phyloP scores from a whole-genome alignment of 2,888 invertebrate genomes.

The Heteromurus nitidus region DNA sequence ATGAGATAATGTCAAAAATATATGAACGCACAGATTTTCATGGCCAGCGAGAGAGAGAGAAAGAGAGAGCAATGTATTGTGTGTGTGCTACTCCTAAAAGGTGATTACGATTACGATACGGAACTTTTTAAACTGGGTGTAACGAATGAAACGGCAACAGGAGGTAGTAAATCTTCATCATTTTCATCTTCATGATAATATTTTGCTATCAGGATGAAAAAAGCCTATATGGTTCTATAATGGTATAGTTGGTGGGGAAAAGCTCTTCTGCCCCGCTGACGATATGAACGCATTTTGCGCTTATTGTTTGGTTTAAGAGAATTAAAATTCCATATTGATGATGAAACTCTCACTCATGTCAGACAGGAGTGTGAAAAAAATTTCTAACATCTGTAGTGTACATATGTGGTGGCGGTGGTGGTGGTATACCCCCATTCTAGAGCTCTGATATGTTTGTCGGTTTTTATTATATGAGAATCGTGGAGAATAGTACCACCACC shows the following conservation, averaged over 20 bases:
- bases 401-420: too few relatives aligned
- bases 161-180: conserved; percentile 58
- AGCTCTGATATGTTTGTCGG: conserved; percentile 3
- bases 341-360: conserved; percentile 37
- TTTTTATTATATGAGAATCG: too few relatives aligned
- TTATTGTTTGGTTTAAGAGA: conserved; percentile 40
- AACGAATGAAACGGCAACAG: conserved; percentile 52
- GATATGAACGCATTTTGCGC: neutral
- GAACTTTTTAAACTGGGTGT: conserved; percentile 43
- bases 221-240: too few relatives aligned
- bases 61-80: neutral
- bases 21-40: conserved; percentile 10
- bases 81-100: conserved; percentile 1
- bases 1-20: conserved; percentile 23
- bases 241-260: too few relatives aligned
- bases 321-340: conserved; percentile 56
- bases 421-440: too few relatives aligned
- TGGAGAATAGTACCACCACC: too few relatives aligned
- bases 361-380: neutral
- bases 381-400: neutral
- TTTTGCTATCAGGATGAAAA: conserved; percentile 36
- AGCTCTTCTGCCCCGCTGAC: neutral
- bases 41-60: neutral
- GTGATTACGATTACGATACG: conserved; percentile 13
- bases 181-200: conserved; percentile 47